These are phyloP conservation scores for Eurytoma californica DNA, from an alignment of 2,888 invertebrate genomes.

Conservation along the genomic window DNA sequence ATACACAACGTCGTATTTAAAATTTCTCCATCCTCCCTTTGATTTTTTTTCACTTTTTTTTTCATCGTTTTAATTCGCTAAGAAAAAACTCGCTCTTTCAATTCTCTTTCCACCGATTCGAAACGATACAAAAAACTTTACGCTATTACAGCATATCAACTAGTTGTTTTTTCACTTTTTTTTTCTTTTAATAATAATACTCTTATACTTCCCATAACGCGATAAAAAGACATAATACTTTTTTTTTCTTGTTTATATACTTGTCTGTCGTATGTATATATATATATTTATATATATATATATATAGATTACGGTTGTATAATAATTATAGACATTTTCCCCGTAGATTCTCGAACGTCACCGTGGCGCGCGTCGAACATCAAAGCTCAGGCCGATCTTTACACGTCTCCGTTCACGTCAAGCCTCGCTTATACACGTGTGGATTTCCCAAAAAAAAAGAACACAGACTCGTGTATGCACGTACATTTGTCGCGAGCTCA, in stretches of 20 bases:
- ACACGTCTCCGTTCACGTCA: background rate
- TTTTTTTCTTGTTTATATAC: background rate
- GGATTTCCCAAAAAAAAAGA: background rate
- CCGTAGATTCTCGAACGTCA: constrained; percentile 49
- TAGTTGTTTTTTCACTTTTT: background rate
- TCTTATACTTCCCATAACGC: constrained; percentile 41
- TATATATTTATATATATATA: constrained; percentile 27
- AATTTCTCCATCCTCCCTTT: background rate
- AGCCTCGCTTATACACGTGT: background rate
- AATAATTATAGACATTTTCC: constrained; percentile 38
- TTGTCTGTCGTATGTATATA: background rate
- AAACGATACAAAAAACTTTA: constrained; percentile 47
- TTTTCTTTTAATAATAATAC: constrained; percentile 14
- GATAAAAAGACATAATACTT: constrained; percentile 51
- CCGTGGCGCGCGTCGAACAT: constrained; percentile 29
- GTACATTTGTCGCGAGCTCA: constrained; percentile 11
- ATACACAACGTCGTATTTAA: constrained; percentile 28
- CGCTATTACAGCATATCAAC: constrained; percentile 33
- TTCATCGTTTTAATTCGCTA: background rate
- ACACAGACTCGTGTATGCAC: constrained; percentile 19
- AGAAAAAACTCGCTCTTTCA: background rate
- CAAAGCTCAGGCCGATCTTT: background rate
- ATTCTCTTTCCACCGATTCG: constrained; percentile 11
- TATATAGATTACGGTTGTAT: constrained; percentile 34
- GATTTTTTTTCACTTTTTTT: background rate